phyloP scores from a whole-genome alignment of 35 echinoderm and acorn worm species.

The Apostichopus californicus region DNA sequence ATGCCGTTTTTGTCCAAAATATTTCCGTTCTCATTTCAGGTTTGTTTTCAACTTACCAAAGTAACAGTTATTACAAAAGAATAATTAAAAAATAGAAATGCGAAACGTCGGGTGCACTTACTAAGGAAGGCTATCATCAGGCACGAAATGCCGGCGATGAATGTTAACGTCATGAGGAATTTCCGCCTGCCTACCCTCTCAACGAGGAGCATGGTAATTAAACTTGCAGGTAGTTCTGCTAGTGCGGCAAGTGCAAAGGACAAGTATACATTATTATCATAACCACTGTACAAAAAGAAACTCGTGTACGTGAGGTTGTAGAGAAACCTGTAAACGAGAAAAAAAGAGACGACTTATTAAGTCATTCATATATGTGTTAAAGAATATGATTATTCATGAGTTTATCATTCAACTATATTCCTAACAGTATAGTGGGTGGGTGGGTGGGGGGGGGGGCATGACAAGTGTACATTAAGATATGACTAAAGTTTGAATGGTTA shows the following conservation, averaged over 20 bases:
- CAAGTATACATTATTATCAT: conserved; percentile 25
- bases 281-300: conserved; percentile 37
- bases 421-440: too few relatives aligned
- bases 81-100: too few relatives aligned
- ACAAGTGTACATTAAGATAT: too few relatives aligned
- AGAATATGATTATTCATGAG: too few relatives aligned
- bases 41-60: too few relatives aligned
- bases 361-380: too few relatives aligned
- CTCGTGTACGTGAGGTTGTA: conserved; percentile 34
- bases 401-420: too few relatives aligned
- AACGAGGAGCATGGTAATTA: conserved; percentile 14
- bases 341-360: not conserved
- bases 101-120: not conserved
- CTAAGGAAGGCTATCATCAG: conserved; percentile 32
- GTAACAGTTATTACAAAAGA: too few relatives aligned
- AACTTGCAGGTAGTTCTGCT: conserved; percentile 23
- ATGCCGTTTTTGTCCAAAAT: too few relatives aligned
- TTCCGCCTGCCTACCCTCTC: conserved; percentile 24
- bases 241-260: conserved; percentile 12
- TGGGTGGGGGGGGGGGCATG: too few relatives aligned
- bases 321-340: not conserved
- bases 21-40: too few relatives aligned
- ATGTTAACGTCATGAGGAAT: conserved; percentile 18
- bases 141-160: conserved; percentile 15
- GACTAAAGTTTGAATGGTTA: too few relatives aligned